Evolutionary conservation across 1,140 invertebrate genomes (phyloP), one percentile per base, ranked within the genome.

Genomic region (Aporrectodea caliginosa): DNA sequence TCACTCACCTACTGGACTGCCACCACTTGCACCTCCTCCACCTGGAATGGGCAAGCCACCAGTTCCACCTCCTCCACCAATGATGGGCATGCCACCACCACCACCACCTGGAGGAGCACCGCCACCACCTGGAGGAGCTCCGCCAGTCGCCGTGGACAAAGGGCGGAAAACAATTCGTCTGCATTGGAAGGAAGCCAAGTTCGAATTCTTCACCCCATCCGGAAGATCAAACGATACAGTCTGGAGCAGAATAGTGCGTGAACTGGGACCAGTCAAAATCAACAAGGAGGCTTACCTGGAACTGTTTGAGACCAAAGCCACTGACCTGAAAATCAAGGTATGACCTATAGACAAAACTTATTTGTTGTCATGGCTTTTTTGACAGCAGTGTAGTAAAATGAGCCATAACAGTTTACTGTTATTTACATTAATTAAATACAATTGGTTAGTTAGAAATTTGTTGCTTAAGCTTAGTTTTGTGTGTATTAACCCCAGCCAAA

Each of bases 141-240:
- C 85, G 27, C 43, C 43, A 58, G 43, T 22, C 43, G 43, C 43
- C 43, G 43, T 22, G 43, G 93, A 93, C 85, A 98, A 98, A 87
- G 96, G 92, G 83, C 98, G 98, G 87, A 98, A 98, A 88, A 98
- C 97, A n/a, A 93, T 99, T 1, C 98, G 98, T 90, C 89, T 99
- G 27, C 99, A 99, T 88, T 99, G 98, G 98, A 94, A 94, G 86
- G 95, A 98, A 89, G 88, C 92, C 29, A 77, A 71, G 33, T 31
- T 31, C 34, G 70, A 81, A 27, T 81, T 70, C 74, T 91, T 93
- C 27, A 92, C 93, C 14, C 89, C 93, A 58, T 91, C 92, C 1
- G 85, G 85, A 1, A 86, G 91, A 80, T 81, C 91, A 92, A 81
- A 85, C 91, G 80, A 90, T 82, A 95, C 95, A 80, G 94, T 99